These are phyloP conservation scores for Theretra japonica DNA, from an alignment of 2,888 invertebrate species.

Conservation along the genomic window DNA sequence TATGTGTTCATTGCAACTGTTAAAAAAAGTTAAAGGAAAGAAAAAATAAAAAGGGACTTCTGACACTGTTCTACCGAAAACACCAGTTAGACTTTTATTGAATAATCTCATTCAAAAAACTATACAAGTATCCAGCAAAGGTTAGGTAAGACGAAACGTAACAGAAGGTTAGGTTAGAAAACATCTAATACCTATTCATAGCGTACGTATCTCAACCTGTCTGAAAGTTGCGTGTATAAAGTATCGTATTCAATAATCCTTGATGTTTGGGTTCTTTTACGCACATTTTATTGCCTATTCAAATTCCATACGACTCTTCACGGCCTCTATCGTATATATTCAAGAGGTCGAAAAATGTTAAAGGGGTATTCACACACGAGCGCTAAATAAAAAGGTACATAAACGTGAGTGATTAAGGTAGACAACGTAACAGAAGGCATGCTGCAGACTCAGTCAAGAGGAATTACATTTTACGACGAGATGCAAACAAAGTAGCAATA, in stretches of 20 bases:
- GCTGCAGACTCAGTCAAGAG: conserved; percentile 58
- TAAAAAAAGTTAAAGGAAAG: too few species aligned
- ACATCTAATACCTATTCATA: conserved; percentile 12
- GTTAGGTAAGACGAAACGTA: neutral
- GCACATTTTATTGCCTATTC: conserved; percentile 46
- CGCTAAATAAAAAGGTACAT: conserved; percentile 67
- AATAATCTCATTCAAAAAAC: too few species aligned
- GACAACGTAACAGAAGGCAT: conserved; percentile 67
- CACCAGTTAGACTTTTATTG: too few species aligned
- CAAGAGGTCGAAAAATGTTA: conserved; percentile 21
- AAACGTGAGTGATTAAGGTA: conserved; percentile 78
- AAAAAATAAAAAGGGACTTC: too few species aligned
- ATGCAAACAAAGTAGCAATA: conserved; percentile 70
- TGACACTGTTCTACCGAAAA: too few species aligned
- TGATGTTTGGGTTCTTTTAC: conserved; percentile 26
- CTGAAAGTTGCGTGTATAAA: conserved; percentile 15
- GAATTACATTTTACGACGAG: conserved; percentile 68
- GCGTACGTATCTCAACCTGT: conserved; percentile 6
- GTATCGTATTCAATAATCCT: conserved; percentile 21
- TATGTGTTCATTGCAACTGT: too few species aligned
- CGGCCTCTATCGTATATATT: conserved; percentile 17
- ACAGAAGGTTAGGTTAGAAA: neutral
- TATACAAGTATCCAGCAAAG: neutral
- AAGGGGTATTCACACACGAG: conserved; percentile 36
- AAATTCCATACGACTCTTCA: conserved; percentile 24